phyloP scores from a whole-genome alignment of 2,113 vertebrate genomes.

The Scophthalmus maximus region DNA sequence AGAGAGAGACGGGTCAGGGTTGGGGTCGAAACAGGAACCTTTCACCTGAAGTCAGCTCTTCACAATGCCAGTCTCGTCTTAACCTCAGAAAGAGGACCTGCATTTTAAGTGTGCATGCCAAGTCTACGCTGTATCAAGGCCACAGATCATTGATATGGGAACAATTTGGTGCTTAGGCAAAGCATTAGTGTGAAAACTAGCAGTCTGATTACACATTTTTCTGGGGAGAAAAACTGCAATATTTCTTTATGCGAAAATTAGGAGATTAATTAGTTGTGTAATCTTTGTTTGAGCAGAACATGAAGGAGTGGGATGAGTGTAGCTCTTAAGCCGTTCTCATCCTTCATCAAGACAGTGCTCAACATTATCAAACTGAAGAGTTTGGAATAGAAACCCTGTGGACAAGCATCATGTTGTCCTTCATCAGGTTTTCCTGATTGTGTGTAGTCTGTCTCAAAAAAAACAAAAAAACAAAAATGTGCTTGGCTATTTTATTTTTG shows the following conservation, averaged over 20 bases:
- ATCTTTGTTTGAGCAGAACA: not conserved
- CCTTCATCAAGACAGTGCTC: not conserved
- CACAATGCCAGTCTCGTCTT: slow-evolving; percentile 48
- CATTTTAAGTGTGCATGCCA: slow-evolving; percentile 36
- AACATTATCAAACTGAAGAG: not conserved
- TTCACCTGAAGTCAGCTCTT: slow-evolving; percentile 8
- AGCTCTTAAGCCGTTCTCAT: not conserved
- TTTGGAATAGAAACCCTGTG: not conserved
- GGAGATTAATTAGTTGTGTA: not conserved
- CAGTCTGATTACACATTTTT: not conserved
- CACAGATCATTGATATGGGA: slow-evolving; percentile 27
- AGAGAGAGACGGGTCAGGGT: slow-evolving; percentile 19
- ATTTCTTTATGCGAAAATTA: not conserved
- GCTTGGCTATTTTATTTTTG: not conserved
- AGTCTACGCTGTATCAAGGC: slow-evolving; percentile 11
- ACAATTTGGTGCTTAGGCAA: slow-evolving; percentile 11
- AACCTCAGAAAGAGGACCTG: slow-evolving; percentile 12
- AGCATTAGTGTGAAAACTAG: slow-evolving; percentile 11
- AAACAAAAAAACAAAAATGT: not conserved
- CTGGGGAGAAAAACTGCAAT: not conserved
- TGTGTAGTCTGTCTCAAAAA: not conserved
- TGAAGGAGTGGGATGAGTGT: not conserved
- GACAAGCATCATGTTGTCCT: not conserved
- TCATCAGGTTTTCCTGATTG: slow-evolving; percentile 6
- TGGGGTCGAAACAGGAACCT: slow-evolving; percentile 40